A percentile compares a stretch with the other conserved stretches of the same genome.
Evolutionary conservation across 2,113 vertebrate genomes (phyloP).

Genomic region (Pteruthius melanotis): DNA sequence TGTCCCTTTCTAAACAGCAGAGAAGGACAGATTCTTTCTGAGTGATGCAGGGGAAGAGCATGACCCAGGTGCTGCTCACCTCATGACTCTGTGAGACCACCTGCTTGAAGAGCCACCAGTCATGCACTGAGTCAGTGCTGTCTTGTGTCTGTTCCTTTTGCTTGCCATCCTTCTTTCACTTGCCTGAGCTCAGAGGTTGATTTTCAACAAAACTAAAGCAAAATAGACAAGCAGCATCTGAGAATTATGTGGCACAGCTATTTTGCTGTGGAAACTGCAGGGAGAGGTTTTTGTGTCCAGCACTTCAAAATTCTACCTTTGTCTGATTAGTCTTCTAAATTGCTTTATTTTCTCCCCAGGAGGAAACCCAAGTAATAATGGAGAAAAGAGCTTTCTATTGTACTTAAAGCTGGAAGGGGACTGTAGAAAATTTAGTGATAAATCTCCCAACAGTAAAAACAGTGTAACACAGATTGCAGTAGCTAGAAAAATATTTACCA

Average conservation of each 20-base stretch:
- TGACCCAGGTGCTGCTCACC: background rate
- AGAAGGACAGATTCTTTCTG: background rate
- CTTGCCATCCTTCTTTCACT: background rate
- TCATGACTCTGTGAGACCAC: background rate
- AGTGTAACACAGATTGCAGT: background rate
- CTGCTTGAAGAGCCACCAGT: background rate
- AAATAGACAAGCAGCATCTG: background rate
- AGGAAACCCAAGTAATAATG: slow-evolving; percentile 16
- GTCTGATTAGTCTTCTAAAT: slow-evolving; percentile 32
- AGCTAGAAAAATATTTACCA: slow-evolving; percentile 8
- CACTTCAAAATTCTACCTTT: slow-evolving; percentile 22
- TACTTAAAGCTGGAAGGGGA: background rate
- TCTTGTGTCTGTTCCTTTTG: background rate
- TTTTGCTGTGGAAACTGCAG: background rate
- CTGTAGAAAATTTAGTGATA: background rate
- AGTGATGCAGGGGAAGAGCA: background rate
- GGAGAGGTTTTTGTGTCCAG: slow-evolving; percentile 10
- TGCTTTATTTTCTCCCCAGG: slow-evolving; percentile 42
- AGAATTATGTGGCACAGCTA: background rate
- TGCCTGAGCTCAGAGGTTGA: background rate
- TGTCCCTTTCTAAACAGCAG: background rate
- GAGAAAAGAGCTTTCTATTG: background rate
- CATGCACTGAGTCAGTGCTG: background rate
- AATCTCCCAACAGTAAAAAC: background rate
- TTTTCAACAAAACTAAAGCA: background rate